Evolutionary conservation across 2,888 invertebrate species (phyloP), one percentile per base, ranked within the genome.

Genomic region (Dolichomitus sp.): DNA sequence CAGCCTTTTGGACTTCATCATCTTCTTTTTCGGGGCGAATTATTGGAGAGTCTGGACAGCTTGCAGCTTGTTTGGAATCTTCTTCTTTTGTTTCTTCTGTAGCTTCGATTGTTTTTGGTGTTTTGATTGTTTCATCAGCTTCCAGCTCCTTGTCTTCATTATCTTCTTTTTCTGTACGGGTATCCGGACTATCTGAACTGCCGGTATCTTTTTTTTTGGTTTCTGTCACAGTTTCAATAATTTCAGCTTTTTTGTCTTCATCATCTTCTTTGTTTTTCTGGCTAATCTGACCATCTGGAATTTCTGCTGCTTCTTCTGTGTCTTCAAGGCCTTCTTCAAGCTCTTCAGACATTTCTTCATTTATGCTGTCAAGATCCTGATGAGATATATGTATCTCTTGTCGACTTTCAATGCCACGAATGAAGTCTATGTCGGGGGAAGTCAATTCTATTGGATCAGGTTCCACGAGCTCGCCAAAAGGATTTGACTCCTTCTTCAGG

Each of bases 321-420:
- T 79, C 81, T 12, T 76, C 78, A 0, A 70, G 66, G 1, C 84
- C 86, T 30, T 89, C 89, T 30, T 89, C 89, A 37, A 89, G 89
- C 9, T 87, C 89, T 40, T 93, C 83, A 3, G 63, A 69, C 37
- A 76, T 69, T 69, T 83, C 93, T 74, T 93, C 93, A 17, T 88
- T 87, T 61, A 93, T 93, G 1, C 87, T 87, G 1, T 85, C 89
- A 2, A 93, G 87, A 81, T 93, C 90, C 40, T 91, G 89, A 54
- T 85, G 88, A 4, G 83, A n/a, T 1, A 88, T 76, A 33, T 86
- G 65, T 19, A 88, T 69, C 7, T 91, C 89, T 23, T 85, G 88
- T 17, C 72, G 66, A 0, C 57, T 74, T 65, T 88, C 88, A 2
- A 88, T 81, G 3, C 79, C 86, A 6, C 80, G 84, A 17, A 89